Evolutionary conservation across 2,888 invertebrate genomes (phyloP), one percentile per base, ranked within the genome.

Genomic region (Scaptomyza cyrtandrae): DNA sequence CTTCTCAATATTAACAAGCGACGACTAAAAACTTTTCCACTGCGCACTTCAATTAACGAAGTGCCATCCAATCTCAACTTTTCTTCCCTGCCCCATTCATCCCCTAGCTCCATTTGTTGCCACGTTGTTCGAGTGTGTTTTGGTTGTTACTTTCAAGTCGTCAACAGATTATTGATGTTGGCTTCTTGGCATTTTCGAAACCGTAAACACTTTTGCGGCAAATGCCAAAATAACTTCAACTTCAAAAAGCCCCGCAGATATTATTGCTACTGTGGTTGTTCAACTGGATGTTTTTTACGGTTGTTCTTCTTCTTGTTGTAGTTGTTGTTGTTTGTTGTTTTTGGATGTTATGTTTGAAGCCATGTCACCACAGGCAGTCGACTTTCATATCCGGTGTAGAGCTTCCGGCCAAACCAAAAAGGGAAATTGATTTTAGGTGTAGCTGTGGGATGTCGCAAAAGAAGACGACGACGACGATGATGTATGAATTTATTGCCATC

Each of bases 1-100:
- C 71, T 84, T 83, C 86, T 86, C 86, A 69, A 84, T 83, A 83
- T 83, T 83, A 83, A 86, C 83, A 83, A 86, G 83, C 71, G 53
- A 39, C 43, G 58, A 69, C 76, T 72, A 64, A 80, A 41, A 82
- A 86, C 59, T 70, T 76, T 76, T 52, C 64, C 57, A 59, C 13
- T 14, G 39, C 27, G 9, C 60, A 71, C 83, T 86, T 69, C 81
- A 70, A 85, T 86, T 78, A 82, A 75, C 83, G 71, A 80, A 83
- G 83, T 80, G 80, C 56, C 72, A 63, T 9, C 27, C 46, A 31
- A 37, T 14, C 41, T 41, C 31, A 19, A 3, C 46, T 19, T 19
- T 19, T 19, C 16, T 16, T 11, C 31, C 14, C 3, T 9, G 14
- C 0, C 9, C 7, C 10, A 10, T 33, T 24, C 14, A 44, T 31